phyloP scores from a whole-genome alignment of 2,113 vertebrate species.

The Oncorhynchus nerka region DNA sequence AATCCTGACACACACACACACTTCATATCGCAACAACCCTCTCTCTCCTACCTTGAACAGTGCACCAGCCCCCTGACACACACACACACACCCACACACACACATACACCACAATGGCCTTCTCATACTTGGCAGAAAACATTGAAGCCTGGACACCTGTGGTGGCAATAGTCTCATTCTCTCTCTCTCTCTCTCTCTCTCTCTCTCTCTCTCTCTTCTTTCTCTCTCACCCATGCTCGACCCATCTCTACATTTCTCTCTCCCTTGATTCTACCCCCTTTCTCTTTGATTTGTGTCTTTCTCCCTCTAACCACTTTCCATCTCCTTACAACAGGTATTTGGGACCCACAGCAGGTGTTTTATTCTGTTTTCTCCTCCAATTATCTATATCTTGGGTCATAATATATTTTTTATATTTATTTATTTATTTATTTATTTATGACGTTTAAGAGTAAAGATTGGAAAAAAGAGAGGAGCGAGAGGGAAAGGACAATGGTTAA shows the following conservation, averaged over 20 bases:
- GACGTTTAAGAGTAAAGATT: not conserved
- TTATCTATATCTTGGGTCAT: not conserved
- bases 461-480: not conserved
- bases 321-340: too few species aligned
- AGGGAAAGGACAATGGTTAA: not conserved
- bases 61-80: not conserved
- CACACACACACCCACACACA: not conserved
- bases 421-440: not conserved
- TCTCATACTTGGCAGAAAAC: not conserved
- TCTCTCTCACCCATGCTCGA: too few species aligned
- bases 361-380: not conserved
- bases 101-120: not conserved
- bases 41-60: not conserved
- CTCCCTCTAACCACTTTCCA: too few species aligned
- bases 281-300: too few species aligned
- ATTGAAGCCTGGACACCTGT: not conserved
- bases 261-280: too few species aligned
- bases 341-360: too few species aligned
- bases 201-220: too few species aligned
- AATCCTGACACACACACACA: not conserved
- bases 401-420: not conserved
- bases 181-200: not conserved
- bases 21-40: not conserved
- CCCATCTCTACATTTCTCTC: too few species aligned
- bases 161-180: not conserved